Conservation (phyloP, 2,797 vertebrate genomes). For the Gadopsis marmoratus region DNA sequence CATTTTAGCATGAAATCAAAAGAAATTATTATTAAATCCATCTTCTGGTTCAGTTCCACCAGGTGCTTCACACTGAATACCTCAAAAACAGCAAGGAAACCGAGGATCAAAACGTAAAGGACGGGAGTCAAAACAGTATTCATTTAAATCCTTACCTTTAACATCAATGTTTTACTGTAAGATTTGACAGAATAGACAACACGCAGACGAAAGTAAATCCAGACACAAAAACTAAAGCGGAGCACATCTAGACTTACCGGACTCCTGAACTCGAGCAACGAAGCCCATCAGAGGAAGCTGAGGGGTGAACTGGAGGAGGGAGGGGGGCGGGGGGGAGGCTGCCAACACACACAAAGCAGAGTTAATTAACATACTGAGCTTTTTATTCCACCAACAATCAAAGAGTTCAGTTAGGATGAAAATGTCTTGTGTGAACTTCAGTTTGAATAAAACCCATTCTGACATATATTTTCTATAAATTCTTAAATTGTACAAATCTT, state of each 20-base stretch:
- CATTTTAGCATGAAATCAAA: background rate
- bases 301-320: conserved; percentile 95
- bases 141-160: too few species aligned
- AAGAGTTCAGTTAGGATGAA: background rate
- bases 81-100: background rate
- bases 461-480: background rate
- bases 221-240: too few species aligned
- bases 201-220: too few species aligned
- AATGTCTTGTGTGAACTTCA: too few species aligned
- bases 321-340: conserved; percentile 92
- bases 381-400: background rate
- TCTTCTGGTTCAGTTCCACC: background rate
- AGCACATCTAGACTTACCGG: conserved; percentile 88
- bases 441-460: too few species aligned
- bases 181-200: too few species aligned
- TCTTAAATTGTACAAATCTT: background rate
- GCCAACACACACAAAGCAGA: conserved; percentile 50
- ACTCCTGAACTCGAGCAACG: conserved; percentile 98
- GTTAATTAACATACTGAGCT: background rate
- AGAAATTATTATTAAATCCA: background rate
- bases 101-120: too few species aligned
- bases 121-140: too few species aligned
- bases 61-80: background rate
- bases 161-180: too few species aligned
- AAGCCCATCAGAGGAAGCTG: conserved; percentile 98